phyloP scores from a whole-genome alignment of 1,140 invertebrate species.

The Oncopeltus fasciatus region DNA sequence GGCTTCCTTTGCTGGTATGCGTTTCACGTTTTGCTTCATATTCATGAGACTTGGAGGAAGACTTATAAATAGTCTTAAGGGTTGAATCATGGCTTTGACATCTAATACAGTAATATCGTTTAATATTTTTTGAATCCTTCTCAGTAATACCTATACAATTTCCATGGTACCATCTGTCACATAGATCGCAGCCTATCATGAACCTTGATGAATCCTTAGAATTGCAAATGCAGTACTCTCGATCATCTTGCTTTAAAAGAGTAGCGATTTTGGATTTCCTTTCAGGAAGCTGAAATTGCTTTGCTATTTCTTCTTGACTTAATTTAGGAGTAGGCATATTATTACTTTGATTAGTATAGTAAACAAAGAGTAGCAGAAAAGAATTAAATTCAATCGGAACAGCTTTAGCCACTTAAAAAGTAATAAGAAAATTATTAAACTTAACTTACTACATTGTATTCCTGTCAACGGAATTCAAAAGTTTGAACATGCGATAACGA shows the following conservation, averaged over 20 bases:
- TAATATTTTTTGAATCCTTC: slow-evolving; percentile 81
- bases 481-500: too few species aligned
- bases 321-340: slow-evolving; percentile 26
- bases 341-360: too few species aligned
- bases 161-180: slow-evolving; percentile 98
- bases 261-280: slow-evolving; percentile 82
- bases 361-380: too few species aligned
- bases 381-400: too few species aligned
- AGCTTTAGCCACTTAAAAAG: too few species aligned
- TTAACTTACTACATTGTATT: too few species aligned
- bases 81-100: slow-evolving; percentile 68
- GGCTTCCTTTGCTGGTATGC: not conserved
- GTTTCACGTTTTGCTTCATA: not conserved
- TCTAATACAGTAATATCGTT: slow-evolving; percentile 79
- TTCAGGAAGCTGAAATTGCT: slow-evolving; percentile 76
- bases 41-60: slow-evolving; percentile 12
- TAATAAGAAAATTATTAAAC: too few species aligned
- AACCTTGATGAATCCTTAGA: slow-evolving; percentile 83
- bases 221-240: slow-evolving; percentile 88
- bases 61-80: slow-evolving; percentile 27
- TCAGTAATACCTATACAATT: slow-evolving; percentile 92
- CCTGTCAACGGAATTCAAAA: too few species aligned
- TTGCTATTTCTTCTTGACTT: slow-evolving; percentile 62
- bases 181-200: slow-evolving; percentile 97
- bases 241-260: slow-evolving; percentile 70